phyloP scores from a whole-genome alignment of 2,888 invertebrate species.

The Cephonodes hylas region DNA sequence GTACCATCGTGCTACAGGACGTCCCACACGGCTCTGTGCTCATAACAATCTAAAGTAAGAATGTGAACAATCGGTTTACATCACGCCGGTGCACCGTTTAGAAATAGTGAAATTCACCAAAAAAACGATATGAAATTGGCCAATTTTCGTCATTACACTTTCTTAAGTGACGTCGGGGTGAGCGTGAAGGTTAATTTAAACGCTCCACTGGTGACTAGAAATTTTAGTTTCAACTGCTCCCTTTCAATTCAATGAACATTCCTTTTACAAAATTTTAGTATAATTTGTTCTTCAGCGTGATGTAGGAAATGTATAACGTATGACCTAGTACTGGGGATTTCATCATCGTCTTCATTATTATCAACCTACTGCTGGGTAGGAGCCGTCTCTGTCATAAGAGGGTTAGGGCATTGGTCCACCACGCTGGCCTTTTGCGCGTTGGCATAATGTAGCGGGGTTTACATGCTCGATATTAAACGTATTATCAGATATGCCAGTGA shows the following conservation, averaged over 20 bases:
- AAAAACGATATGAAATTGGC: neutral
- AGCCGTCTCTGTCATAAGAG: no score
- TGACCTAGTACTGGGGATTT: no score
- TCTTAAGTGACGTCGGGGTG: neutral
- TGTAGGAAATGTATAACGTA: no score
- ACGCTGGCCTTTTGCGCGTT: no score
- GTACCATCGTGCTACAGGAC: no score
- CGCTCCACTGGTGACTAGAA: neutral
- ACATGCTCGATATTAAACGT: no score
- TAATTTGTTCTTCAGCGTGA: neutral
- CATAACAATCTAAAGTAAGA: neutral
- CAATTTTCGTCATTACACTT: constrained; percentile 6
- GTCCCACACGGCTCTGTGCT: no score
- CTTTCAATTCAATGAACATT: neutral
- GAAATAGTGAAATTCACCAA: constrained; percentile 4
- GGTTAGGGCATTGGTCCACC: no score
- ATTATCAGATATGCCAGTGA: no score
- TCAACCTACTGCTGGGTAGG: no score
- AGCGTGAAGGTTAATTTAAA: constrained; percentile 2
- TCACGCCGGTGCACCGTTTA: neutral
- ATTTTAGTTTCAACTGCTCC: neutral
- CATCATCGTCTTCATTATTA: no score
- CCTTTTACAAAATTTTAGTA: neutral
- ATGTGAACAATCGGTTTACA: neutral
- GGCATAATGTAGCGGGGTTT: no score